Conservation (phyloP, 2,888 invertebrate species). For the Agrilus mali region DNA sequence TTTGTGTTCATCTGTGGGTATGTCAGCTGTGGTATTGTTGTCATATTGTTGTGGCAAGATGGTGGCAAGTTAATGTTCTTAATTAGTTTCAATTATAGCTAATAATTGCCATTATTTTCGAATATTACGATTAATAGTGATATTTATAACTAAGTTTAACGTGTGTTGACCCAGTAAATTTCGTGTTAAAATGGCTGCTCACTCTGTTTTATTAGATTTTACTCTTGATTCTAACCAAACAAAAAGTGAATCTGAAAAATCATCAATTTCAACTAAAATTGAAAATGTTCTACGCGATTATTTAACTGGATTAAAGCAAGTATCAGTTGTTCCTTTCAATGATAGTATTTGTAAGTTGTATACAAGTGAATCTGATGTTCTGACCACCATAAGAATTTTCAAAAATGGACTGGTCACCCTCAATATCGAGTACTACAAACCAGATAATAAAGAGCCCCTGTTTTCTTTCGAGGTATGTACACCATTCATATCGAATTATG, state of each 20-base stretch:
- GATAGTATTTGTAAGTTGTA: constrained; percentile 59
- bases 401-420: constrained; percentile 65
- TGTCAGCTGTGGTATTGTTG: too few relatives aligned
- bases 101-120: too few relatives aligned
- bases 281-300: constrained; percentile 59
- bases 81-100: too few relatives aligned
- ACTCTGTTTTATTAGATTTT: constrained; percentile 69
- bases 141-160: too few relatives aligned
- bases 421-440: constrained; percentile 72
- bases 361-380: constrained; percentile 55
- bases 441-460: constrained; percentile 57
- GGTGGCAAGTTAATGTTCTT: too few relatives aligned
- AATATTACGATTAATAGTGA: too few relatives aligned
- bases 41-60: too few relatives aligned
- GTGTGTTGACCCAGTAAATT: too few relatives aligned
- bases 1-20: too few relatives aligned
- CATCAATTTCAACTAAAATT: constrained; percentile 51
- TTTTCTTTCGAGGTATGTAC: constrained; percentile 62
- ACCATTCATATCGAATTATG: background rate
- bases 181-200: constrained; percentile 51
- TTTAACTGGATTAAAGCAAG: constrained; percentile 55
- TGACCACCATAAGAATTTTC: constrained; percentile 61
- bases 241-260: constrained; percentile 52
- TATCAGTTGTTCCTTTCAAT: constrained; percentile 53
- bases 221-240: constrained; percentile 57